Evolutionary conservation across 2,888 invertebrate genomes (phyloP).

Genomic region (Colletes collaris): DNA sequence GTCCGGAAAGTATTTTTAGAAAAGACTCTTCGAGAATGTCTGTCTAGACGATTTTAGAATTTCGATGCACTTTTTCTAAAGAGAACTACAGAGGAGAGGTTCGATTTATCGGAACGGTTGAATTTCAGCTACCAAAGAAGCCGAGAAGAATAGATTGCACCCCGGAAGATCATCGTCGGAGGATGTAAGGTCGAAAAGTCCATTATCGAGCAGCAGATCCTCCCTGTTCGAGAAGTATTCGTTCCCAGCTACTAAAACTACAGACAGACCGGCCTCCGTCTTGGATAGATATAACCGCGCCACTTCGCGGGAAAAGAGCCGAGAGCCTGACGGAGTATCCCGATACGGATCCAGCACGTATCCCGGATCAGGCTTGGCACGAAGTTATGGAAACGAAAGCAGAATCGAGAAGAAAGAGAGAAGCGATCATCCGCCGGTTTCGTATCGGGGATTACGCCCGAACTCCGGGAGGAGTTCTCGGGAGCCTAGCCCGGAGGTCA

Average conservation of each 20-base stretch:
- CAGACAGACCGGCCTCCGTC: constrained; percentile 77
- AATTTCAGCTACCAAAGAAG: constrained; percentile 72
- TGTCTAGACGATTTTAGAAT: too few species aligned
- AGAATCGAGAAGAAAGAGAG: constrained; percentile 81
- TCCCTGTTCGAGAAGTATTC: constrained; percentile 78
- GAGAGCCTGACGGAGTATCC: constrained; percentile 74
- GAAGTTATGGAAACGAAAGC: constrained; percentile 73
- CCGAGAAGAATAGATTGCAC: constrained; percentile 75
- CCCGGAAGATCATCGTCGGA: constrained; percentile 71
- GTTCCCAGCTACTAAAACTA: constrained; percentile 70
- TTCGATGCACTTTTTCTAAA: too few species aligned
- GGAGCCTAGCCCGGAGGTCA: constrained; percentile 85
- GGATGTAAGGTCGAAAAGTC: constrained; percentile 74
- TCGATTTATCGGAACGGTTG: neutral
- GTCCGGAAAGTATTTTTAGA: too few species aligned
- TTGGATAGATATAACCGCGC: constrained; percentile 77
- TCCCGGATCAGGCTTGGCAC: constrained; percentile 71
- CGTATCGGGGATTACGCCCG: constrained; percentile 82
- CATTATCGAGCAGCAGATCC: constrained; percentile 73
- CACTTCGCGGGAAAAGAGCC: constrained; percentile 75
- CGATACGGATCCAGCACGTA: constrained; percentile 77
- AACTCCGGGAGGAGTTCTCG: constrained; percentile 82
- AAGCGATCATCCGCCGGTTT: constrained; percentile 81
- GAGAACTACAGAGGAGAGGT: too few species aligned
- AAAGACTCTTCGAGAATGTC: too few species aligned